Evolutionary conservation across 1,140 invertebrate genomes (phyloP).

Genomic region (Pseudomyrmex cubaensis): DNA sequence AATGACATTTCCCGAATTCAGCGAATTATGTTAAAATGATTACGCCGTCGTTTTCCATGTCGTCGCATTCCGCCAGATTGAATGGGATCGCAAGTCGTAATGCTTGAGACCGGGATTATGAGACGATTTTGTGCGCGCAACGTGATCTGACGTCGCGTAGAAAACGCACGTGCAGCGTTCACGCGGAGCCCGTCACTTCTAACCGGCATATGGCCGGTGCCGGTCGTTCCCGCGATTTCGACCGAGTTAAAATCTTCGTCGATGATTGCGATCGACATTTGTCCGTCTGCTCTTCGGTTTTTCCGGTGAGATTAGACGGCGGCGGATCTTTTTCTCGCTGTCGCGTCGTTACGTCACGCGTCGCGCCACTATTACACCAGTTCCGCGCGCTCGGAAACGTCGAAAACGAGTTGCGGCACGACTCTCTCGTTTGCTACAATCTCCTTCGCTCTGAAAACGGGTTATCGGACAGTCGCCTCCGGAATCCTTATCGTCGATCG

Average conservation of each 20-base stretch:
- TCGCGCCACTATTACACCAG: constrained; percentile 31
- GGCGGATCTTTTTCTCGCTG: constrained; percentile 16
- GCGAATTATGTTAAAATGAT: too few relatives aligned
- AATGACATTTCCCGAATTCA: too few relatives aligned
- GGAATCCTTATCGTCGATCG: constrained; percentile 59
- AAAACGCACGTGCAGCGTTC: too few relatives aligned
- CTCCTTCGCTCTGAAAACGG: constrained; percentile 56
- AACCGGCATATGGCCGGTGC: neutral
- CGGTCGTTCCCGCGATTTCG: neutral
- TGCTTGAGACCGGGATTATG: too few relatives aligned
- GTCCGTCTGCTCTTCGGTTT: neutral
- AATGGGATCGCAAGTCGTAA: too few relatives aligned
- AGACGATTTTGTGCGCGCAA: too few relatives aligned
- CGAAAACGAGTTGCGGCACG: constrained; percentile 61
- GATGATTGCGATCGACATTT: neutral
- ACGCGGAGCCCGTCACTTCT: neutral
- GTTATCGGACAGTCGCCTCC: constrained; percentile 69
- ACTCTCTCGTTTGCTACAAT: constrained; percentile 35
- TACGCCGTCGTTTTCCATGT: too few relatives aligned
- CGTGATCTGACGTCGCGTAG: too few relatives aligned
- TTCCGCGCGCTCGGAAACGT: constrained; percentile 29
- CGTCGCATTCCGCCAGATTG: too few relatives aligned
- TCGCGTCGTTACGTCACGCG: constrained; percentile 56
- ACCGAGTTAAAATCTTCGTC: neutral
- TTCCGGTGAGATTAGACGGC: neutral